Percentiles rank a stretch among this genome's conserved stretches.
These are phyloP conservation scores for Parnassius apollo DNA, from an alignment of 2,888 invertebrate species.

Conservation along the genomic window DNA sequence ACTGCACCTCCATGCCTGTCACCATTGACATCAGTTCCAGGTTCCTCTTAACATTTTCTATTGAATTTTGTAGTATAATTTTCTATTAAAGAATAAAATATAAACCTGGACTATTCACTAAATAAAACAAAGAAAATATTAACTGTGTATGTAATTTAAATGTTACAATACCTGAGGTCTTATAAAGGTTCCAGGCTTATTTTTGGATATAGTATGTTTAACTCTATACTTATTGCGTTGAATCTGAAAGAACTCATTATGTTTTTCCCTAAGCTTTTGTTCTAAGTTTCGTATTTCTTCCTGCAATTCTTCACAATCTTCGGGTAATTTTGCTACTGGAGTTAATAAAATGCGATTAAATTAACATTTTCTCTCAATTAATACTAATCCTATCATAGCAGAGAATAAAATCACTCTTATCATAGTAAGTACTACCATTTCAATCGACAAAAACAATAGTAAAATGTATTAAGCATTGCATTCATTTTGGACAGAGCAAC, in stretches of 20 bases:
- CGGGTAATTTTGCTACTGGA: slow-evolving; percentile 40
- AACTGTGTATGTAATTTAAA: slow-evolving; percentile 3
- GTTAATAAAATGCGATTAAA: background rate
- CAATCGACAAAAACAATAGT: too few relatives aligned
- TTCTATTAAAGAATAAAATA: slow-evolving; percentile 42
- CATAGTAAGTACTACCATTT: too few relatives aligned
- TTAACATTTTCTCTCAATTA: too few relatives aligned
- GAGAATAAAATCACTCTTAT: too few relatives aligned
- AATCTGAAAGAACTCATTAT: slow-evolving; percentile 58
- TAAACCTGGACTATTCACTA: too few relatives aligned
- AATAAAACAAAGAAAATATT: too few relatives aligned
- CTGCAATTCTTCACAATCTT: slow-evolving; percentile 53
- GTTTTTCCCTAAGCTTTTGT: slow-evolving; percentile 49
- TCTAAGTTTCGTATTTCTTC: slow-evolving; percentile 55
- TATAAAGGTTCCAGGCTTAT: slow-evolving; percentile 45
- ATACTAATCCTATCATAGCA: too few relatives aligned
- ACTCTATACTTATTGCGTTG: slow-evolving; percentile 50
- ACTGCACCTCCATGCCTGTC: slow-evolving; percentile 64
- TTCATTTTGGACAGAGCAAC: too few relatives aligned
- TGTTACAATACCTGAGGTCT: slow-evolving; percentile 49
- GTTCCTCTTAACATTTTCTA: slow-evolving; percentile 45
- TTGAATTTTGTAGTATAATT: slow-evolving; percentile 52
- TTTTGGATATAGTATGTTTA: slow-evolving; percentile 41
- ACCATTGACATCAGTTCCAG: slow-evolving; percentile 57
- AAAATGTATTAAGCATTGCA: too few relatives aligned